Evolutionary conservation across 2,113 vertebrate genomes (phyloP).

Genomic region (Oreochromis tanganicae): DNA sequence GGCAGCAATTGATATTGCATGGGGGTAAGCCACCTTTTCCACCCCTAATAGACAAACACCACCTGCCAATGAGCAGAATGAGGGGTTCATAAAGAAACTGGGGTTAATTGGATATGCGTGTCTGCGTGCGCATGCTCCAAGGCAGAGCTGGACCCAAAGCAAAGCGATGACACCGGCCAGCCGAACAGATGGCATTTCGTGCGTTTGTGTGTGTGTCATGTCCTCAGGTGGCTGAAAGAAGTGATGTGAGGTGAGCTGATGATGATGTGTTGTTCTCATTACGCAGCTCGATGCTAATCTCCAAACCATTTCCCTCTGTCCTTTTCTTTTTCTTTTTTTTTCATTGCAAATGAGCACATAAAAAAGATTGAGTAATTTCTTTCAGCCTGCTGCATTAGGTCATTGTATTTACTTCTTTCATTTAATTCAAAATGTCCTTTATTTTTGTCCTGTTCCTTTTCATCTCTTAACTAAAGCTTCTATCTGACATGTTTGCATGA

Average conservation of each 20-base stretch:
- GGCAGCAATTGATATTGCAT: neutral
- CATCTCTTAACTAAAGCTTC: neutral
- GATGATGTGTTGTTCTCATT: slow-evolving; percentile 60
- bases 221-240: slow-evolving; percentile 53
- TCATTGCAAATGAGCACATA: slow-evolving; percentile 4
- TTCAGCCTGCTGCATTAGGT: neutral
- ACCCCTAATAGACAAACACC: slow-evolving; percentile 19
- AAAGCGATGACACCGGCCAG: neutral
- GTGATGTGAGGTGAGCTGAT: slow-evolving; percentile 60
- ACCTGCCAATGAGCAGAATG: slow-evolving; percentile 25
- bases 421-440: neutral
- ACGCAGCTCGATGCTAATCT: slow-evolving; percentile 24
- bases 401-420: neutral
- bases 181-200: slow-evolving; percentile 41
- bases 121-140: neutral
- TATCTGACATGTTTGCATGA: neutral
- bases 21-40: neutral
- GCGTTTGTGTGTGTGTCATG: slow-evolving; percentile 8
- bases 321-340: neutral
- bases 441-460: neutral
- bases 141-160: neutral
- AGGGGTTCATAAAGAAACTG: neutral
- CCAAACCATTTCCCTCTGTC: slow-evolving; percentile 1
- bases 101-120: neutral
- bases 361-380: neutral